phyloP scores from a whole-genome alignment of 2,888 invertebrate species.

The Tipula lateralis region DNA sequence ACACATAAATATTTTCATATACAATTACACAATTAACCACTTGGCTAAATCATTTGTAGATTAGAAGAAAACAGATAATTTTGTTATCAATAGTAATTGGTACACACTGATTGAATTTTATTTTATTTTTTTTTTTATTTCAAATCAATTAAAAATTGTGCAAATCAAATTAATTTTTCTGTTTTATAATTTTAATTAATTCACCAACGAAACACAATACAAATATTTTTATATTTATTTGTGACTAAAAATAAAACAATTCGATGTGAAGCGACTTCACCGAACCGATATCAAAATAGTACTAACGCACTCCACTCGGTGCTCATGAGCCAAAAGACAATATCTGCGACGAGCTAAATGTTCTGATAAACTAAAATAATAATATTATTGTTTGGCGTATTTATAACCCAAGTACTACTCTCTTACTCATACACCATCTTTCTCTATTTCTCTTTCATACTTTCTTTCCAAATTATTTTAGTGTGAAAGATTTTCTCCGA shows the following conservation, averaged over 20 bases:
- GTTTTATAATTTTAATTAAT: neutral
- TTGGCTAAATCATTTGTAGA: neutral
- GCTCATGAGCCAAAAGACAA: neutral
- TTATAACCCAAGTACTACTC: neutral
- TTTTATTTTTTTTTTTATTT: neutral
- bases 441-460: no score
- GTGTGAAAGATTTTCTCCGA: neutral
- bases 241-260: neutral
- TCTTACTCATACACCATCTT: no score
- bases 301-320: neutral
- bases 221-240: neutral
- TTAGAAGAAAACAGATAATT: neutral
- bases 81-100: neutral
- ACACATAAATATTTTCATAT: neutral
- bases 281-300: neutral
- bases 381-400: neutral
- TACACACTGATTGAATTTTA: neutral
- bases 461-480: no score
- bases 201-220: neutral
- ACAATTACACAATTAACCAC: neutral
- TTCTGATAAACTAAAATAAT: neutral
- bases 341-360: neutral
- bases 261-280: neutral
- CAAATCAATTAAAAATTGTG: neutral
- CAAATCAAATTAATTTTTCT: neutral